Base-by-base conservation (phyloP, 2,113 vertebrate species). In the Rhynchopsitta pachyrhyncha region DNA sequence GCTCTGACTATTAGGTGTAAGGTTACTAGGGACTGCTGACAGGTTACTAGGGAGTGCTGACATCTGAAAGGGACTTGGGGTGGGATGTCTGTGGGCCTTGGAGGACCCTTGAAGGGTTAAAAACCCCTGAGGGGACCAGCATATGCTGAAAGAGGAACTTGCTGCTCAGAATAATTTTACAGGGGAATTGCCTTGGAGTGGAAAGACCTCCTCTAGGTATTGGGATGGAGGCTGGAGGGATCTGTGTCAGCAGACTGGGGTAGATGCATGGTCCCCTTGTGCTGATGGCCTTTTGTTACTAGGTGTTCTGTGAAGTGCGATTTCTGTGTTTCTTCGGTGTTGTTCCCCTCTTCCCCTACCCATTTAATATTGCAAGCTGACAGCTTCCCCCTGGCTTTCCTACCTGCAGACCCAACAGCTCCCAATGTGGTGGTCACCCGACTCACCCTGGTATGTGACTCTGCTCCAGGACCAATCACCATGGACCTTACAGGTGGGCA, bases 401-500 rank as follows among this genome's bases (percentile, higher is more conserved):
- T 84, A 70, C 75, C 82, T 93, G 29, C 96, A 98, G 98, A 98
- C n/a, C 98, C 98, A 47, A 94, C 97, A 62, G 91, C 96, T 66
- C 98, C 98, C n/a, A 98, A 98, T 4, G 98, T 98, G 77, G 95
- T 84, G 5, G 98, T 98, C 52, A 98, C 98, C 13, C 97, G 98
- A 28, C 98, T 98, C 46, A 98, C 98, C 27, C 93, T 98, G 35
- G 97, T 98, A 4, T 98, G 98, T 96, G 96, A 97, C 11, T 97
- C 73, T 74, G 98, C 98, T 17, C 98, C 98, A 23, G 98, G 97
- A 92, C 98, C 98, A 0, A 98, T 98, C 89, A 98, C 98, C 82
- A 98, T 98, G 98, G 98, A 98, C 82, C 98, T 98, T 68, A 98
- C 98, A 62, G 98, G 98, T 98, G 97, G 71, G 98, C 85, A 70